Percentiles rank a stretch among this genome's conserved stretches.
phyloP scores from a whole-genome alignment of 2,888 invertebrate genomes.

The Xylota sylvarum region DNA sequence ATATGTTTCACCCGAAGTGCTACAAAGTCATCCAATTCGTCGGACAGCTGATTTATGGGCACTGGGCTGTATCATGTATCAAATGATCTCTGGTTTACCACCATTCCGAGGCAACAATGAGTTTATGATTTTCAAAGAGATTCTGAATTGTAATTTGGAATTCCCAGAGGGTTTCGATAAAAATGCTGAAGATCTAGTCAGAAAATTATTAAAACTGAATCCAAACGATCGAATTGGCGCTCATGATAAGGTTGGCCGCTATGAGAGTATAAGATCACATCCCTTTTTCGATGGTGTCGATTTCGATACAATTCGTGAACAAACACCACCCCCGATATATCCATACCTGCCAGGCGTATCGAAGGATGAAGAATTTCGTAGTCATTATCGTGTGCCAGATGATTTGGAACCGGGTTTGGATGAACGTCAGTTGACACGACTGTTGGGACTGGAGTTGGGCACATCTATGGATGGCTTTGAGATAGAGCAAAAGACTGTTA shows the following conservation, averaged over 20 bases:
- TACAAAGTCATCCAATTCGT: slow-evolving; percentile 91
- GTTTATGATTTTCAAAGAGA: slow-evolving; percentile 98
- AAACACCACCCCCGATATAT: slow-evolving; percentile 92
- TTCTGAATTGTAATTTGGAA: slow-evolving; percentile 94
- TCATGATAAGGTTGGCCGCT: slow-evolving; percentile 89
- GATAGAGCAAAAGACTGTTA: slow-evolving; percentile 79
- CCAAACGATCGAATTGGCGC: slow-evolving; percentile 93
- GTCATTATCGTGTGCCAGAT: slow-evolving; percentile 90
- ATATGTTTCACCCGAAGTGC: slow-evolving; percentile 98
- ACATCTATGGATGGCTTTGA: slow-evolving; percentile 75
- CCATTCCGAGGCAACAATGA: slow-evolving; percentile 97
- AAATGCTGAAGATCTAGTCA: slow-evolving; percentile 94
- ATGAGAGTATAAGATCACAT: slow-evolving; percentile 94
- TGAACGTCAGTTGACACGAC: slow-evolving; percentile 91
- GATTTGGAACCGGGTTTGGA: slow-evolving; percentile 95
- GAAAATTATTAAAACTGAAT: slow-evolving; percentile 93
- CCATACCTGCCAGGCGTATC: slow-evolving; percentile 91
- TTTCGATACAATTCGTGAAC: slow-evolving; percentile 91
- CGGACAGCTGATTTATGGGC: slow-evolving; percentile 98
- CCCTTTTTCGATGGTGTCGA: slow-evolving; percentile 93
- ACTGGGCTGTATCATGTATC: slow-evolving; percentile 97
- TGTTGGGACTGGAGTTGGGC: slow-evolving; percentile 90
- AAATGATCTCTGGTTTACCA: slow-evolving; percentile 97
- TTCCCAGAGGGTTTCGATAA: slow-evolving; percentile 96
- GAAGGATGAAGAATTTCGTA: slow-evolving; percentile 89